Conservation (phyloP, 2,113 vertebrate genomes). For the Pogonocichla stellata region DNA sequence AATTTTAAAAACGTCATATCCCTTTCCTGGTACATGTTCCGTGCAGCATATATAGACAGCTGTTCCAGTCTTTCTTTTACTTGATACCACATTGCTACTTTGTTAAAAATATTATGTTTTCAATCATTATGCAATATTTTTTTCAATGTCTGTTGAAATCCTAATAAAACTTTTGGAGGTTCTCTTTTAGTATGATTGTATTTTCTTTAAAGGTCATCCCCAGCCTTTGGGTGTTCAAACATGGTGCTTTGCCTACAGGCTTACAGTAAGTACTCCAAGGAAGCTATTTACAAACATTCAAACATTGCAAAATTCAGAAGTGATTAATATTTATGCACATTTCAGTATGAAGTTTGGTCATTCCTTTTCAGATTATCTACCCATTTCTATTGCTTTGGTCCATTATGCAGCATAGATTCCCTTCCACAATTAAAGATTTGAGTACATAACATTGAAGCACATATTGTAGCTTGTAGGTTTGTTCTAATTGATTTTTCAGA, state of each 20-base stretch:
- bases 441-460: background rate
- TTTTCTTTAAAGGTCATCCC: background rate
- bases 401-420: background rate
- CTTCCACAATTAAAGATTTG: background rate
- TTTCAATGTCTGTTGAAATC: slow-evolving; percentile 72
- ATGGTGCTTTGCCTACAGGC: background rate
- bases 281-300: background rate
- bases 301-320: background rate
- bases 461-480: background rate
- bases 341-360: background rate
- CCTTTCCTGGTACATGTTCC: slow-evolving; percentile 52
- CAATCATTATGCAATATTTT: slow-evolving; percentile 69
- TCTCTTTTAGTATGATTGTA: slow-evolving; percentile 44
- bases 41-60: slow-evolving; percentile 50
- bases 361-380: background rate
- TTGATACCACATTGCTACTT: slow-evolving; percentile 65
- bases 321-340: background rate
- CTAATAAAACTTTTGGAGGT: slow-evolving; percentile 75
- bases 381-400: background rate
- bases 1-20: slow-evolving; percentile 40
- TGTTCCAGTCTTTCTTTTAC: slow-evolving; percentile 66
- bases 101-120: slow-evolving; percentile 70
- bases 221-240: background rate
- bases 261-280: background rate
- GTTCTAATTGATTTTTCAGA: background rate